A percentile compares a stretch with the other conserved stretches of the same genome.
These are phyloP conservation scores for Phallusia fumigata DNA, from an alignment of 23 tunicate genomes.

Conservation along the genomic window DNA sequence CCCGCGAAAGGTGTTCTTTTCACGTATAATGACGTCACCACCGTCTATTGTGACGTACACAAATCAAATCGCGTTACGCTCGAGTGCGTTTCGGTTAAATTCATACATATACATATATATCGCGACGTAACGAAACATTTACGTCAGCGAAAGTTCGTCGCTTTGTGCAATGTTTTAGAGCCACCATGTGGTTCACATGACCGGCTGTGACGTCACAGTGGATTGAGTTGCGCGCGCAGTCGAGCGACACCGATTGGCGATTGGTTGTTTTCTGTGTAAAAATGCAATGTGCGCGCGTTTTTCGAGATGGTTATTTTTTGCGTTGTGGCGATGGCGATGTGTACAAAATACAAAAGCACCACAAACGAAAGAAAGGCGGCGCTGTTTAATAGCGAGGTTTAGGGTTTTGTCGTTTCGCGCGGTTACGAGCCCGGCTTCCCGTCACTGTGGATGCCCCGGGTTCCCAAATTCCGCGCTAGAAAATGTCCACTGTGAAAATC, in stretches of 20 bases:
- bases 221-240: background rate
- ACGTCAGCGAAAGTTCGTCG: background rate
- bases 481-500: conserved; percentile 13
- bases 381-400: background rate
- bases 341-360: conserved; percentile 19
- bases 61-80: no score
- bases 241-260: no score
- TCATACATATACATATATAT: no score
- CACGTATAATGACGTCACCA: no score
- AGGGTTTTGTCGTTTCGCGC: background rate
- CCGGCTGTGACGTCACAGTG: background rate
- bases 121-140: no score
- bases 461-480: conserved; percentile 10
- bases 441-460: background rate
- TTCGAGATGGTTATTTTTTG: background rate
- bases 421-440: background rate
- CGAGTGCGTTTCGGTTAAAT: no score
- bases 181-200: background rate
- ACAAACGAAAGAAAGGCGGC: conserved; percentile 7
- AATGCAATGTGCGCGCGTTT: background rate
- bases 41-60: no score
- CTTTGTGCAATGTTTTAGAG: background rate
- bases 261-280: background rate
- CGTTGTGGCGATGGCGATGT: conserved; percentile 4
- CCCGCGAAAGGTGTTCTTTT: no score